Percentiles rank a stretch among this genome's conserved stretches.
These are phyloP conservation scores for Eidolon helvum DNA, from an alignment of 2,113 vertebrate genomes.

Conservation along the genomic window DNA sequence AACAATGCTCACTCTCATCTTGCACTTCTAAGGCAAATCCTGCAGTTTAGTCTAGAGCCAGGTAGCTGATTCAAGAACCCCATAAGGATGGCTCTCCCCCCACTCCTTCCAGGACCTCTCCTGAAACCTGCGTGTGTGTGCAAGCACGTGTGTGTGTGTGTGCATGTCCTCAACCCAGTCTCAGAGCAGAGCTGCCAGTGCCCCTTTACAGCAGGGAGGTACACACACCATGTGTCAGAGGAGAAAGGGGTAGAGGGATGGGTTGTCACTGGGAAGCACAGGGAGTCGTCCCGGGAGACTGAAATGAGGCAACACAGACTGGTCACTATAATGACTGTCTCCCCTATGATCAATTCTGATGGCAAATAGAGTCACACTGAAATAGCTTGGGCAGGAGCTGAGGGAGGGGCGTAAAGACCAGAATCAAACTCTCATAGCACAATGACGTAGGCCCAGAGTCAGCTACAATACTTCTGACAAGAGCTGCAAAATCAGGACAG, in stretches of 20 bases:
- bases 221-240: fast-evolving
- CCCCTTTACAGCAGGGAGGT: neutral
- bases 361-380: neutral
- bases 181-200: fast-evolving
- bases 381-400: fast-evolving
- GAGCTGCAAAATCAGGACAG: neutral
- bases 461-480: too few species aligned
- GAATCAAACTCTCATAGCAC: neutral
- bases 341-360: neutral
- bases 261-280: neutral
- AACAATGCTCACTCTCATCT: neutral
- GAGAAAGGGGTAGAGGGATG: neutral
- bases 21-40: neutral
- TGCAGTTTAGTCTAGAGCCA: neutral
- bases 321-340: neutral
- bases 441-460: neutral
- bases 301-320: neutral
- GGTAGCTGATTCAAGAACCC: neutral
- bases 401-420: neutral
- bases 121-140: neutral
- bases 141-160: too few species aligned
- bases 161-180: neutral
- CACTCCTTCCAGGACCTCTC: neutral
- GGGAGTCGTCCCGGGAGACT: neutral
- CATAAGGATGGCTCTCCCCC: too few species aligned